Evolutionary conservation across 1,140 invertebrate species (phyloP).

Genomic region (Helicoverpa armigera): DNA sequence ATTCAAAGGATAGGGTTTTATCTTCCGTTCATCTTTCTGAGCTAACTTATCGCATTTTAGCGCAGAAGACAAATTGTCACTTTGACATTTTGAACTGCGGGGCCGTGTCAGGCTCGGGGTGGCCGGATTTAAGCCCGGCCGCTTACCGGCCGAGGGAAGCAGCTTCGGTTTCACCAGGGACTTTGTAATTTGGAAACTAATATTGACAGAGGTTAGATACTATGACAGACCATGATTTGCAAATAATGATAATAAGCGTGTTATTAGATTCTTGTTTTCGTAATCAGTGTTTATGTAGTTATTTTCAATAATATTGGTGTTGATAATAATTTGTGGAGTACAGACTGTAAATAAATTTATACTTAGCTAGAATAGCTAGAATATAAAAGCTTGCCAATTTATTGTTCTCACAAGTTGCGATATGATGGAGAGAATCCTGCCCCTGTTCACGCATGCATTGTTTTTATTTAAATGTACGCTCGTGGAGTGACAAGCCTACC

Average conservation of each 20-base stretch:
- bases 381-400: too few species aligned
- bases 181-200: conserved; percentile 25
- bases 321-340: neutral
- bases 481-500: conserved; percentile 18
- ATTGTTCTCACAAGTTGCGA: neutral
- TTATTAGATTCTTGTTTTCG: too few species aligned
- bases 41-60: conserved; percentile 45
- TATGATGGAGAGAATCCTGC: neutral
- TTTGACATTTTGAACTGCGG: conserved; percentile 40
- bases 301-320: neutral
- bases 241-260: too few species aligned
- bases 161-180: neutral
- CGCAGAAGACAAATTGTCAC: conserved; percentile 45
- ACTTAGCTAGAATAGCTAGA: too few species aligned
- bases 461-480: conserved; percentile 32
- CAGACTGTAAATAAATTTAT: too few species aligned
- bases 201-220: conserved; percentile 11
- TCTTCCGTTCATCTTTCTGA: conserved; percentile 35
- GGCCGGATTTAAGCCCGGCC: conserved; percentile 25
- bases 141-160: conserved; percentile 19
- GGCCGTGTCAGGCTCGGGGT: conserved; percentile 1
- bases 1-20: conserved; percentile 55
- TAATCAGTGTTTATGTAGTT: too few species aligned
- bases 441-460: conserved; percentile 37
- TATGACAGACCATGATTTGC: too few species aligned